These are phyloP conservation scores for Malurus alboscapulatus DNA, from an alignment of 2,113 vertebrate genomes.

Conservation along the genomic window DNA sequence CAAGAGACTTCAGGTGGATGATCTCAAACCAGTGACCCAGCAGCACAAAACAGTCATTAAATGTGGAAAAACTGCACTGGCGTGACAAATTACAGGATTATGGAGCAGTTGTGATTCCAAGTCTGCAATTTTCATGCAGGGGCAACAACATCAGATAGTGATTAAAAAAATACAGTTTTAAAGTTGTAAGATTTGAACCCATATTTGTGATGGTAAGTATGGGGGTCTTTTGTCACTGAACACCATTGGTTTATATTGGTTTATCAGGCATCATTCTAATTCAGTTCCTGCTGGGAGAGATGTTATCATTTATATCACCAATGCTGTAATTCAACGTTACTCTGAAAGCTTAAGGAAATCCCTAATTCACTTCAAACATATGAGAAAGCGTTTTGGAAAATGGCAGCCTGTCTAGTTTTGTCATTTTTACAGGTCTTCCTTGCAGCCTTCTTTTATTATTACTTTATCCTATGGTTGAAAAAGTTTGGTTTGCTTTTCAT, in stretches of 20 bases:
- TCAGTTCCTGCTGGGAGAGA: background rate
- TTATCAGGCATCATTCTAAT: background rate
- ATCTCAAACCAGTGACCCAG: background rate
- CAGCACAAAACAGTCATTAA: background rate
- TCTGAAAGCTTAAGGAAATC: background rate
- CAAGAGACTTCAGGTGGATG: background rate
- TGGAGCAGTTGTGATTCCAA: background rate
- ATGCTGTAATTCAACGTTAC: background rate
- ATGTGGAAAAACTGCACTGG: background rate
- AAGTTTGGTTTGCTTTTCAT: background rate
- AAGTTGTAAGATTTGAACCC: background rate
- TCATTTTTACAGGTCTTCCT: constrained; percentile 6
- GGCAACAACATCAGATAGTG: background rate
- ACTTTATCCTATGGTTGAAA: background rate
- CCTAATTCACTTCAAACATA: background rate
- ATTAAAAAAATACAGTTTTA: background rate
- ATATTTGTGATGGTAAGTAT: background rate
- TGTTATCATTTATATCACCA: background rate
- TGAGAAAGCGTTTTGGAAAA: background rate
- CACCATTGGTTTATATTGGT: background rate
- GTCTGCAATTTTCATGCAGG: background rate
- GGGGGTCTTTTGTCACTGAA: background rate
- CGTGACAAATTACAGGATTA: background rate
- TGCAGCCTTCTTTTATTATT: background rate
- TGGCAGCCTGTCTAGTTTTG: background rate